Evolutionary conservation across 64 coral and sea anemone genomes (phyloP), one percentile per base, ranked within the genome.

Genomic region (Dendronephthya gigantea): DNA sequence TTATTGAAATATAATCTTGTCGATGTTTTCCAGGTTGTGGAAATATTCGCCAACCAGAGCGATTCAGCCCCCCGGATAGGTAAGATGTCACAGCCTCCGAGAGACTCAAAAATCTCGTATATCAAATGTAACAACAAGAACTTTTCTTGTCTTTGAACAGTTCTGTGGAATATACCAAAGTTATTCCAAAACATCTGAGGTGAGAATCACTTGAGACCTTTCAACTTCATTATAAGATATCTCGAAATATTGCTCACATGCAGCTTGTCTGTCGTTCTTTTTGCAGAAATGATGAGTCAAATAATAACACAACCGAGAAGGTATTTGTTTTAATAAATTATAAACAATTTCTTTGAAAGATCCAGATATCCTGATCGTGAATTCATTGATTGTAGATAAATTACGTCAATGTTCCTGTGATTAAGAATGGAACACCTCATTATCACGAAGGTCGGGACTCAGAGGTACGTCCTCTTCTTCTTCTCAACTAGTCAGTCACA

Each of bases 181-280:
- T 88, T 88, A 88, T 88, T 83, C 87, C 87, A 3, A 88, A 82
- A 31, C 87, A 88, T 62, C 41, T 88, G n/a, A 88, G 87, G 87
- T 88, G n/a, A 88, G 81, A 82, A 23, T 12, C 0, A 29, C 29
- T 48, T 28, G 28, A 11, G 39, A 82, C 30, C 1, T 34, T 0
- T 51, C 23, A 32, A 19, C 9, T 85, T 59, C 50, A n/a, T 62
- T 62, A 23, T n/a, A 5, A 62, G 25, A 62, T 27, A 62, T 62
- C 1, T 5, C 25, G 0, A 17, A 7, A 27, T n/a, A 62, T n/a
- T n/a, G n/a, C n/a, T n/a, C n/a, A n/a, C n/a, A n/a, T n/a, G n/a
- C n/a, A n/a, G n/a, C n/a, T n/a, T n/a, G n/a, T n/a, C n/a, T n/a
- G n/a, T n/a, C n/a, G n/a, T n/a, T n/a, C 19, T 22, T n/a, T 7